Percentiles rank a stretch among this genome's conserved stretches.
phyloP scores from a whole-genome alignment of 2,113 vertebrate genomes.

The Tapirus terrestris region DNA sequence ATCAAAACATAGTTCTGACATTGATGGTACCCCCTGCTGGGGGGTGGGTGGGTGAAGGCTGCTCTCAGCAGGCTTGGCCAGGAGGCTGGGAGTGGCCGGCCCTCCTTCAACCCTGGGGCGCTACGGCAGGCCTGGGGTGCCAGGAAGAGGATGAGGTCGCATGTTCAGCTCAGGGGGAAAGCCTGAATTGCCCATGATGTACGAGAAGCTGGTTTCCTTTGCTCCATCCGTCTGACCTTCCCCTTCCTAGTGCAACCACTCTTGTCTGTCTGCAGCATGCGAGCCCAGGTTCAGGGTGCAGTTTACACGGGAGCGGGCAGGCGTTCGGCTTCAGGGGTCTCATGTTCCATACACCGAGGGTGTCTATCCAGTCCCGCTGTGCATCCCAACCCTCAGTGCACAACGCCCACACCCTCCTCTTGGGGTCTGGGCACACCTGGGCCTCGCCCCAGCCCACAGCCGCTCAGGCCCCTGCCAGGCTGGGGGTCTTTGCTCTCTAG shows the following conservation, averaged over 20 bases:
- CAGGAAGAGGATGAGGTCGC: rapidly evolving
- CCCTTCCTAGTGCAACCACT: background rate
- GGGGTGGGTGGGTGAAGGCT: background rate
- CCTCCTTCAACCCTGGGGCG: rapidly evolving
- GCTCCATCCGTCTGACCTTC: background rate
- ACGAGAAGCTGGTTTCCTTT: background rate
- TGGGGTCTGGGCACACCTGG: background rate
- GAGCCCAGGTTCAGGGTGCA: background rate
- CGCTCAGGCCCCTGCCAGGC: background rate
- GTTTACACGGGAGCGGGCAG: rapidly evolving
- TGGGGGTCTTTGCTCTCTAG: background rate
- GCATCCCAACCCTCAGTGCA: rapidly evolving
- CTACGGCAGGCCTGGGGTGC: background rate
- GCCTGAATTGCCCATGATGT: no score
- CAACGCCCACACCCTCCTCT: background rate
- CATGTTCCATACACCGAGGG: background rate
- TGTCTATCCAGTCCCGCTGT: background rate
- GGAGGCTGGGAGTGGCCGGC: background rate
- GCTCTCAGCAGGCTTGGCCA: background rate
- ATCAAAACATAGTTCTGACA: background rate
- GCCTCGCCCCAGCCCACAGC: background rate
- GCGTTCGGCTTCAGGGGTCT: background rate
- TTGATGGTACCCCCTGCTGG: background rate
- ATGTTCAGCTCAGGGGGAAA: background rate
- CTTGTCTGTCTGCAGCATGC: rapidly evolving